Evolutionary conservation across 2,888 invertebrate genomes (phyloP).

Genomic region (Zele albiditarsus): DNA sequence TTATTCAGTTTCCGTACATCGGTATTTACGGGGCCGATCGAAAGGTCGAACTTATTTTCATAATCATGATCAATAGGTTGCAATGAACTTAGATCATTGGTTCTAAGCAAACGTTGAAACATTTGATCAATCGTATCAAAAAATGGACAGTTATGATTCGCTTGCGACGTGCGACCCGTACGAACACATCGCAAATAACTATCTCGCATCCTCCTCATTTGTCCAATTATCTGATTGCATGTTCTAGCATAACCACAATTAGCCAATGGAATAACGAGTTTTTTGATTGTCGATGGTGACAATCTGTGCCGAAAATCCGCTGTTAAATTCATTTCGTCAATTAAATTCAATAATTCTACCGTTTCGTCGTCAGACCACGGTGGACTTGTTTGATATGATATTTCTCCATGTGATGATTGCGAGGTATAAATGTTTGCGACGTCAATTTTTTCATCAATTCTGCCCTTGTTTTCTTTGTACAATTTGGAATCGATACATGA

Average conservation of each 20-base stretch:
- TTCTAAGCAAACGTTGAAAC: conserved; percentile 44
- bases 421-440: background rate
- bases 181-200: conserved; percentile 54
- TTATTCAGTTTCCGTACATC: background rate
- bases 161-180: conserved; percentile 44
- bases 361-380: conserved; percentile 57
- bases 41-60: background rate
- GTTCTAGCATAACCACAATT: conserved; percentile 51
- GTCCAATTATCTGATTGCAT: conserved; percentile 54
- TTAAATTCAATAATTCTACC: conserved; percentile 47
- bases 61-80: background rate
- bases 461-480: background rate
- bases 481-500: conserved; percentile 28
- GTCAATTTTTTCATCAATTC: background rate
- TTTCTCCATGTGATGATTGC: background rate
- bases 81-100: conserved; percentile 26
- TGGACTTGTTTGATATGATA: background rate
- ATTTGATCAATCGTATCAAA: conserved; percentile 55
- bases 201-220: conserved; percentile 53
- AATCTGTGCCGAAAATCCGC: conserved; percentile 51
- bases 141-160: conserved; percentile 53
- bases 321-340: conserved; percentile 50
- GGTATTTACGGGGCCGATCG: background rate
- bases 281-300: conserved; percentile 51
- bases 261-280: conserved; percentile 49